Evolutionary conservation across 2,113 vertebrate species (phyloP).

Genomic region (Cryptotis parvus): DNA sequence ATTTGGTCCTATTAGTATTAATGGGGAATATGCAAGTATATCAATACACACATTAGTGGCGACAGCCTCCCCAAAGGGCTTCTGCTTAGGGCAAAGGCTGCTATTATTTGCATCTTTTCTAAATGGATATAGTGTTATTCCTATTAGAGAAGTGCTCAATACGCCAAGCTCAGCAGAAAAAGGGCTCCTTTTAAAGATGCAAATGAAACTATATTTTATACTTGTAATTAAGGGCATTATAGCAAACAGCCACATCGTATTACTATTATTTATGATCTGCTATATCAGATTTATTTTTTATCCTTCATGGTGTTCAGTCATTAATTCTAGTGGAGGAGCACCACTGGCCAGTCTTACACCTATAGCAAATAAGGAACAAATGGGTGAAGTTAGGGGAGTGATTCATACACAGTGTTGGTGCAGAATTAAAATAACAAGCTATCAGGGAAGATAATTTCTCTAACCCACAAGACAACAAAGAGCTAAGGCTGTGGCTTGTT

Average conservation of each 20-base stretch:
- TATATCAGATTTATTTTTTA: constrained; percentile 43
- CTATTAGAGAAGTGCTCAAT: constrained; percentile 24
- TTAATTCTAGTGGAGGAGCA: neutral
- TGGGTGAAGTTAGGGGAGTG: neutral
- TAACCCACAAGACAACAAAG: neutral
- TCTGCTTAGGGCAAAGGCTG: constrained; percentile 55
- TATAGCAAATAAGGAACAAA: constrained; percentile 30
- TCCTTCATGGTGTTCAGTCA: neutral
- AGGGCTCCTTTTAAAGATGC: neutral
- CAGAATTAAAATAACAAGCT: constrained; percentile 22
- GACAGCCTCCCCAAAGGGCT: constrained; percentile 59
- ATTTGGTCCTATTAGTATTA: constrained; percentile 80
- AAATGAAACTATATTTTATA: constrained; percentile 49
- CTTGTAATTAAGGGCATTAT: constrained; percentile 39
- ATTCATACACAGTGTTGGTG: neutral
- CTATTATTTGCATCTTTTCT: constrained; percentile 51
- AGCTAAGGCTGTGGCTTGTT: neutral
- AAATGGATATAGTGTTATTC: constrained; percentile 45
- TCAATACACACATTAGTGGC: constrained; percentile 59
- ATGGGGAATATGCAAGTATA: constrained; percentile 70
- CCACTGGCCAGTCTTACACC: neutral
- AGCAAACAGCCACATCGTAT: constrained; percentile 30
- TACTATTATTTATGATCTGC: constrained; percentile 23
- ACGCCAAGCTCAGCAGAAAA: constrained; percentile 61
- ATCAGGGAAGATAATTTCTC: constrained; percentile 18